These are phyloP conservation scores for Saguinus midas DNA, from an alignment of 2,113 vertebrate genomes.

Conservation along the genomic window DNA sequence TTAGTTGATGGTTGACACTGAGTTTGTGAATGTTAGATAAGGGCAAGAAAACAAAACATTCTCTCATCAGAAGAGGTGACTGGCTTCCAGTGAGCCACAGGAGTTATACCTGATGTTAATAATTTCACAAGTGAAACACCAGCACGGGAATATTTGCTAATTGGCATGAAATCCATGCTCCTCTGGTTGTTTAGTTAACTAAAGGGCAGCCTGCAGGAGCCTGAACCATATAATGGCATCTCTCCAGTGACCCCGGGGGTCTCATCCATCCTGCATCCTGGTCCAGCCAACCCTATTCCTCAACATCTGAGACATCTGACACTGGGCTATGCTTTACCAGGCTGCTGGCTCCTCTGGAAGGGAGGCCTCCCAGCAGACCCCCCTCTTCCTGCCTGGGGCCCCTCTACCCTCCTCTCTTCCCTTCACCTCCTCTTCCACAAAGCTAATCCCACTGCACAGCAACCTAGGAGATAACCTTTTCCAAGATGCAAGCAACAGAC, in stretches of 20 bases:
- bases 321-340: background rate
- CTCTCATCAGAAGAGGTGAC: background rate
- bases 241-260: background rate
- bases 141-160: too few relatives aligned
- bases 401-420: background rate
- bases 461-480: too few relatives aligned
- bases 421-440: accelerated
- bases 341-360: background rate
- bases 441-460: background rate
- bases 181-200: background rate
- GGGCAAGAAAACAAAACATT: background rate
- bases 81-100: background rate
- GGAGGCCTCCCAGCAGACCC: background rate
- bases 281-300: too few relatives aligned
- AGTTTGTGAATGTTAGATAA: background rate
- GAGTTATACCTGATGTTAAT: background rate
- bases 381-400: too few relatives aligned
- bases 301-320: accelerated
- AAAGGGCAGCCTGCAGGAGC: background rate
- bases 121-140: background rate
- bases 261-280: background rate
- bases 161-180: background rate
- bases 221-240: background rate
- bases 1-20: conserved; percentile 7
- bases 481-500: background rate